Percentiles rank a stretch among this genome's conserved stretches.
These are phyloP conservation scores for Parnassius orleans DNA, from an alignment of 2,888 invertebrate species.

Conservation along the genomic window DNA sequence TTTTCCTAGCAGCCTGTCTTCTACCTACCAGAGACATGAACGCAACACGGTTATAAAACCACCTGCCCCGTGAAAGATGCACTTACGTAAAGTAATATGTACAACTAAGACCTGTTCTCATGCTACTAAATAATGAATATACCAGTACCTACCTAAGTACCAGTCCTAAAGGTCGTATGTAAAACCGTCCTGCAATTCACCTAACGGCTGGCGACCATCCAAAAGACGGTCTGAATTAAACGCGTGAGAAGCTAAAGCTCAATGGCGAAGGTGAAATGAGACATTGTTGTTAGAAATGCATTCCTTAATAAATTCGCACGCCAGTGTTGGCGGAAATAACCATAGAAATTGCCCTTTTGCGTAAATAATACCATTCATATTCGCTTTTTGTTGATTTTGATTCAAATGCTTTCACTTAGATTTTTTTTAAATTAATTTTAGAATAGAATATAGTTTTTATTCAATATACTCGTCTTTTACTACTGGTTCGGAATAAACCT, in stretches of 20 bases:
- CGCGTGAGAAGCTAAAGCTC: constrained; percentile 53
- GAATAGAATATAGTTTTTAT: no score
- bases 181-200: constrained; percentile 12
- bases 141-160: constrained; percentile 1
- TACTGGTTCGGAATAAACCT: no score
- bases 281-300: constrained; percentile 42
- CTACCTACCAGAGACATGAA: constrained; percentile 1
- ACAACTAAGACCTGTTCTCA: constrained; percentile 15
- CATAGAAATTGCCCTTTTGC: constrained; percentile 48
- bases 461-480: no score
- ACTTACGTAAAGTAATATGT: constrained; percentile 8
- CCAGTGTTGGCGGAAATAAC: constrained; percentile 37
- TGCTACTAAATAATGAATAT: constrained; percentile 6
- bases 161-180: constrained; percentile 8
- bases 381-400: constrained; percentile 2
- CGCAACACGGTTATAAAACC: constrained; percentile 13
- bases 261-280: constrained; percentile 51
- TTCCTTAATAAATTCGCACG: constrained; percentile 32
- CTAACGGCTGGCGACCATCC: constrained; percentile 14
- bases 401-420: constrained; percentile 26
- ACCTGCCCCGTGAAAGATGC: not conserved
- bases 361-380: constrained; percentile 33
- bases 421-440: not conserved
- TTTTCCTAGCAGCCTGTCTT: constrained; percentile 9
- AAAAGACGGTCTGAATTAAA: constrained; percentile 7